These are phyloP conservation scores for Synergus itoensis DNA, from an alignment of 2,888 invertebrate genomes.

Conservation along the genomic window DNA sequence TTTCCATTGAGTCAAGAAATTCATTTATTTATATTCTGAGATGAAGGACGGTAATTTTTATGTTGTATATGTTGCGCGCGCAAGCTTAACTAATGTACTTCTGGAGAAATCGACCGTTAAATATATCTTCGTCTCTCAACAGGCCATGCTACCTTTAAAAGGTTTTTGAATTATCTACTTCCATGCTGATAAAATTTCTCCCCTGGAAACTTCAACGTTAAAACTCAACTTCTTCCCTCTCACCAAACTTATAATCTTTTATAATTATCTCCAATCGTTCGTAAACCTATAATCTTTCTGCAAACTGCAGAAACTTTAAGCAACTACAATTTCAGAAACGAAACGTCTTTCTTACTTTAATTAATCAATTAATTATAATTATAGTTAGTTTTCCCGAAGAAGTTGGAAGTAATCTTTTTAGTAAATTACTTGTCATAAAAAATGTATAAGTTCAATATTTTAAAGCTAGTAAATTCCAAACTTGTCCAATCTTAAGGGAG, in stretches of 20 bases:
- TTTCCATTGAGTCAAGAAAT: not conserved
- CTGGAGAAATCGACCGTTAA: constrained; percentile 15
- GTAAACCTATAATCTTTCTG: not conserved
- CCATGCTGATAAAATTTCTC: constrained; percentile 26
- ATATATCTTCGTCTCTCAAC: constrained; percentile 18
- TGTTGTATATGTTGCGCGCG: not conserved
- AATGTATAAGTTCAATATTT: too few relatives aligned
- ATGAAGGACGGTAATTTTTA: not conserved
- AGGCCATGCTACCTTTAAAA: constrained; percentile 1
- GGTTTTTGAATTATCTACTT: constrained; percentile 31
- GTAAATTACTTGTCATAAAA: too few relatives aligned
- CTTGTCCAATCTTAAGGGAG: too few relatives aligned
- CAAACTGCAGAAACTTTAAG: not conserved
- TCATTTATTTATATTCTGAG: constrained; percentile 21
- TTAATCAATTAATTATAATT: not conserved
- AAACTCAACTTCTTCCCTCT: constrained; percentile 3
- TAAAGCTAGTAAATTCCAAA: too few relatives aligned
- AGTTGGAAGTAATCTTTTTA: too few relatives aligned
- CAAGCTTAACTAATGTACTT: not conserved
- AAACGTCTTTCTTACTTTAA: not conserved
- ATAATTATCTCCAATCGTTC: constrained; percentile 8
- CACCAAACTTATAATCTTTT: not conserved
- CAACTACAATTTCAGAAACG: not conserved
- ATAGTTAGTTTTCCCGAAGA: not conserved
- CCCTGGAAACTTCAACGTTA: not conserved